phyloP scores from a whole-genome alignment of 2,888 invertebrate genomes.

The Trilocha varians region DNA sequence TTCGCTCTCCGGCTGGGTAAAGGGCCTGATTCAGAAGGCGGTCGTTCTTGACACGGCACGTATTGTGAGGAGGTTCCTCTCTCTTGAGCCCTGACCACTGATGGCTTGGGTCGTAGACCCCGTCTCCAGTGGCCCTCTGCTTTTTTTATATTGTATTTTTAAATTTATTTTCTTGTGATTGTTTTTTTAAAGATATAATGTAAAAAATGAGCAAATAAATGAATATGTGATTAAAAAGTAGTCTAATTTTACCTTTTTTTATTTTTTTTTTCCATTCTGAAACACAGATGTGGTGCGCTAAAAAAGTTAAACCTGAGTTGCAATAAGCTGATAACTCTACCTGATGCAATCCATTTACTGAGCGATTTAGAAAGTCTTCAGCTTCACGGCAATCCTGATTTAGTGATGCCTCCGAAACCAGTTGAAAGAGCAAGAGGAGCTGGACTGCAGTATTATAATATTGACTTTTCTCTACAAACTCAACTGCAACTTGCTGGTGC shows the following conservation, averaged over 20 bases:
- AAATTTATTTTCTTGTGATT: too few species aligned
- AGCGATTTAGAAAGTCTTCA: slow-evolving; percentile 92
- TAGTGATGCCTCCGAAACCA: slow-evolving; percentile 96
- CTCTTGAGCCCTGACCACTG: too few species aligned
- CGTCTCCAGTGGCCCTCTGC: too few species aligned
- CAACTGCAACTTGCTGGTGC: slow-evolving; percentile 95
- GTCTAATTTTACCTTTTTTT: not conserved
- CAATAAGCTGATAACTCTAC: slow-evolving; percentile 95
- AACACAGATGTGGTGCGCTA: slow-evolving; percentile 87
- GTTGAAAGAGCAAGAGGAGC: slow-evolving; percentile 83
- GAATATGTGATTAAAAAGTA: too few species aligned
- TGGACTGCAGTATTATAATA: slow-evolving; percentile 95
- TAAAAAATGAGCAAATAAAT: too few species aligned
- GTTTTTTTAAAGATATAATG: too few species aligned
- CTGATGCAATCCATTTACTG: slow-evolving; percentile 96
- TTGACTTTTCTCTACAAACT: slow-evolving; percentile 97
- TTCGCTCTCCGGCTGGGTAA: too few species aligned
- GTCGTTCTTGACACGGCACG: too few species aligned
- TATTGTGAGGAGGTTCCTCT: too few species aligned
- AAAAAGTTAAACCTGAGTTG: slow-evolving; percentile 94
- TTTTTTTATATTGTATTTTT: too few species aligned
- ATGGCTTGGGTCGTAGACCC: too few species aligned
- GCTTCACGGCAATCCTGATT: slow-evolving; percentile 92
- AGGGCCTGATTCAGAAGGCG: too few species aligned
- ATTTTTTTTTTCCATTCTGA: slow-evolving; percentile 2